These are phyloP conservation scores for Drosophila kohkoa DNA, from an alignment of 1,140 invertebrate genomes.

Conservation along the genomic window DNA sequence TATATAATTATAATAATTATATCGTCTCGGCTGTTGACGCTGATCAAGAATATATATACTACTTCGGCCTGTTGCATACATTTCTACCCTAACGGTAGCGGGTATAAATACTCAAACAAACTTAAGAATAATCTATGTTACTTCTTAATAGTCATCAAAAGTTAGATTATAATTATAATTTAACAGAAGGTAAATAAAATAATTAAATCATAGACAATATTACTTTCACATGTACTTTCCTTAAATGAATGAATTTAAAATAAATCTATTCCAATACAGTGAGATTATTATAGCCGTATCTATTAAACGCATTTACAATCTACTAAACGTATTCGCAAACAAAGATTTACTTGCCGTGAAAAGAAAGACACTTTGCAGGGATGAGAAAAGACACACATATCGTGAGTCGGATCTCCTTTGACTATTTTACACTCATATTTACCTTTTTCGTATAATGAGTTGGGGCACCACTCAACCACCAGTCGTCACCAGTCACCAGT, in stretches of 20 bases:
- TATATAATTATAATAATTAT: too few species aligned
- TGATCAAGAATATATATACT: too few species aligned
- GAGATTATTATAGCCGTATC: slow-evolving; percentile 44
- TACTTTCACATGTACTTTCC: too few species aligned
- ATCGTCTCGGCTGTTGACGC: too few species aligned
- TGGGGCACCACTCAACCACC: neutral
- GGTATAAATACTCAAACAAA: too few species aligned
- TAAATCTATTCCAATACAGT: slow-evolving; percentile 3
- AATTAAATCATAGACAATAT: too few species aligned
- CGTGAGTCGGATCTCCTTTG: slow-evolving; percentile 37
- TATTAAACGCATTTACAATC: slow-evolving; percentile 42
- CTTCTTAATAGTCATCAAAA: too few species aligned
- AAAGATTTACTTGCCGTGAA: slow-evolving; percentile 43
- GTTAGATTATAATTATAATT: too few species aligned
- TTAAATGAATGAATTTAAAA: neutral
- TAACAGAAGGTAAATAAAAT: too few species aligned
- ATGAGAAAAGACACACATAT: slow-evolving; percentile 63
- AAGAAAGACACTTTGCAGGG: slow-evolving; percentile 20
- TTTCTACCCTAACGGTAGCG: too few species aligned
- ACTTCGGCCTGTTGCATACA: too few species aligned
- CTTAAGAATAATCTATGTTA: too few species aligned
- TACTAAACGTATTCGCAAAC: slow-evolving; percentile 73
- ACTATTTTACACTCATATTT: slow-evolving; percentile 25
- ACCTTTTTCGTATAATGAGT: slow-evolving; percentile 58
- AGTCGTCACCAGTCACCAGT: neutral